Percentiles rank a stretch among this genome's conserved stretches.
Evolutionary conservation across 2,888 invertebrate species (phyloP).

Genomic region (Serripes groenlandicus): DNA sequence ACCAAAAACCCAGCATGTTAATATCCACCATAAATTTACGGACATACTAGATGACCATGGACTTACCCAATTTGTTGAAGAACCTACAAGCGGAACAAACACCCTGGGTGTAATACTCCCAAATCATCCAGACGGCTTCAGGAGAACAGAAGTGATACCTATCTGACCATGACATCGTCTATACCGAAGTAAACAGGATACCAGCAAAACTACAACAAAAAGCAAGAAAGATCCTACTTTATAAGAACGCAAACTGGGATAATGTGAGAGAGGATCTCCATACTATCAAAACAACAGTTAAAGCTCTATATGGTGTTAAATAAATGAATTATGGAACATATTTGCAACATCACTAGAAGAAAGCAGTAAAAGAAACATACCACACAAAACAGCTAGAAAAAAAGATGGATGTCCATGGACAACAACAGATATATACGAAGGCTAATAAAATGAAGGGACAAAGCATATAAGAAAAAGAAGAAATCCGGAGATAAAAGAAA

Average conservation of each 20-base stretch:
- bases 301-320: background rate
- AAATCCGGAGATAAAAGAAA: no score
- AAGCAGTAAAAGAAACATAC: slow-evolving; percentile 36
- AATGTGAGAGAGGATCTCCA: background rate
- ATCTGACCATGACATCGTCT: background rate
- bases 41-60: slow-evolving; percentile 34
- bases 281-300: background rate
- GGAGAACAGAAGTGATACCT: background rate
- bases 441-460: slow-evolving; percentile 31
- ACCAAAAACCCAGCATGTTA: slow-evolving; percentile 2
- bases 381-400: slow-evolving; percentile 19
- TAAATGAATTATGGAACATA: slow-evolving; percentile 24
- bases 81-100: background rate
- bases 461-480: slow-evolving; percentile 36
- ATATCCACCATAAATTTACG: slow-evolving; percentile 28
- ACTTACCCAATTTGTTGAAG: background rate
- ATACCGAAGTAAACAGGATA: background rate
- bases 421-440: slow-evolving; percentile 26
- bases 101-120: background rate
- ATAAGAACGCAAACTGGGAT: slow-evolving; percentile 49
- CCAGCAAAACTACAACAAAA: slow-evolving; percentile 18
- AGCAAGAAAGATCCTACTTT: slow-evolving; percentile 30
- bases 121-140: background rate
- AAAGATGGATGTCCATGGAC: no score
- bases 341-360: slow-evolving; percentile 26